These are phyloP conservation scores for Cosmorhoe ocellata DNA, from an alignment of 2,888 invertebrate species.

Conservation along the genomic window DNA sequence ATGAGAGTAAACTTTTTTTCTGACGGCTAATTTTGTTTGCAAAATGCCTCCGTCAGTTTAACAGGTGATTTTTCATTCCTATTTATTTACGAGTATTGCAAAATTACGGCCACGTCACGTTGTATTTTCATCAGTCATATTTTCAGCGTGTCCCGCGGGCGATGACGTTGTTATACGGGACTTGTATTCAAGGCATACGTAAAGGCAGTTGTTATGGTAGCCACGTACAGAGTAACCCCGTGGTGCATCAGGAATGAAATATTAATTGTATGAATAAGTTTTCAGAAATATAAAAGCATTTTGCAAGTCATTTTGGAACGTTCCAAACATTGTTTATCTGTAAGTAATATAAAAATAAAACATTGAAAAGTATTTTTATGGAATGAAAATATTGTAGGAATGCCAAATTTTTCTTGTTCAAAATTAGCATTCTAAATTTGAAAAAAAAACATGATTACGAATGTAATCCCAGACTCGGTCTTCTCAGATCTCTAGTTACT, in stretches of 20 bases:
- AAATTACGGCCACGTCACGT: constrained; percentile 14
- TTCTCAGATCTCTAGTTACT: too few species aligned
- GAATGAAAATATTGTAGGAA: too few species aligned
- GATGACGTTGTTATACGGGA: constrained; percentile 22
- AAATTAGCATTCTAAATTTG: too few species aligned
- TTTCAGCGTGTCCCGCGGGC: constrained; percentile 23
- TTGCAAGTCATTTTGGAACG: constrained; percentile 11
- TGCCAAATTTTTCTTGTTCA: too few species aligned
- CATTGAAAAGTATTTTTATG: too few species aligned
- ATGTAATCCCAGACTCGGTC: too few species aligned
- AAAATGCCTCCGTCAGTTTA: constrained; percentile 8
- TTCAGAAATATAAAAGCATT: constrained; percentile 4
- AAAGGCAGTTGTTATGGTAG: constrained; percentile 23
- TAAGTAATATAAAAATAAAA: too few species aligned
- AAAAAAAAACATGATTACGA: too few species aligned
- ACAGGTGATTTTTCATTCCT: constrained; percentile 14
- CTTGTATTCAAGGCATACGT: constrained; percentile 24
- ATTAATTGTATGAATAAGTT: constrained; percentile 23
- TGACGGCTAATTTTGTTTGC: constrained; percentile 15
- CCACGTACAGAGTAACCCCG: constrained; percentile 28
- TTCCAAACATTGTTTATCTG: background rate
- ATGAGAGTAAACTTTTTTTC: background rate
- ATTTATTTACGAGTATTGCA: constrained; percentile 15
- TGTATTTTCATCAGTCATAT: constrained; percentile 27
- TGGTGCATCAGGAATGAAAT: constrained; percentile 21